Base-by-base conservation (phyloP, 1,140 invertebrate species). In the Zaprionus lachaisei region DNA sequence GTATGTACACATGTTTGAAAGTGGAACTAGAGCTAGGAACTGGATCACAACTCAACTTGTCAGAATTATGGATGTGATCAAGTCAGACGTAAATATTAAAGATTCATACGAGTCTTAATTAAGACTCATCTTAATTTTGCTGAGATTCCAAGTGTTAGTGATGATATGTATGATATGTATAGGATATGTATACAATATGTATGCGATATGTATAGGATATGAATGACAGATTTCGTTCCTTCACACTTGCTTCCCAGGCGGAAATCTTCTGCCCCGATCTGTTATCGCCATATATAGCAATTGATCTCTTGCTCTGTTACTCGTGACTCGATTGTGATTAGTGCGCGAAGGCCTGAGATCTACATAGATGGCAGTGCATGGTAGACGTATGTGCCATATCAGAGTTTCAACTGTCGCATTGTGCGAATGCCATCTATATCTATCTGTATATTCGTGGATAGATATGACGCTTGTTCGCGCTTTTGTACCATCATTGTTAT, bases 251-350 rank as follows among this genome's bases (percentile, higher is more conserved):
- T 31, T 77, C 1, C 11, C 11, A 22, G 17, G 47, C 22, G 4
- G 47, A 3, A 49, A 17, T 49, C 47, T 20, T 17, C 7, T 22
- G 65, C 65, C 69, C 64, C 61, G 31, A 56, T 57, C 68, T 79
- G 57, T 72, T 89, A 87, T 83, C 83, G 77, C 41, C 63, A 54
- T 70, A 38, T 72, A 67, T 72, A 67, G 64, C 80, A 83, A 86
- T 87, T 87, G 83, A 87, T 78, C 83, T 87, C 71, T 80, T 17
- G 72, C 72, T 72, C 77, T 80, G 70, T 57, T 61, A 64, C 69
- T 57, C 44, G 31, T 72, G 51, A 78, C 57, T 75, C 37, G 26
- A 54, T 64, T 64, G 44, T 47, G 51, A 24, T 28, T 66, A 26
- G 15, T 12, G 24, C 17, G 14, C 9, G 7, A 0, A 24, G 20